A percentile compares a stretch with the other conserved stretches of the same genome.
Evolutionary conservation across 2,888 invertebrate species (phyloP).

Genomic region (Halictus ligatus): DNA sequence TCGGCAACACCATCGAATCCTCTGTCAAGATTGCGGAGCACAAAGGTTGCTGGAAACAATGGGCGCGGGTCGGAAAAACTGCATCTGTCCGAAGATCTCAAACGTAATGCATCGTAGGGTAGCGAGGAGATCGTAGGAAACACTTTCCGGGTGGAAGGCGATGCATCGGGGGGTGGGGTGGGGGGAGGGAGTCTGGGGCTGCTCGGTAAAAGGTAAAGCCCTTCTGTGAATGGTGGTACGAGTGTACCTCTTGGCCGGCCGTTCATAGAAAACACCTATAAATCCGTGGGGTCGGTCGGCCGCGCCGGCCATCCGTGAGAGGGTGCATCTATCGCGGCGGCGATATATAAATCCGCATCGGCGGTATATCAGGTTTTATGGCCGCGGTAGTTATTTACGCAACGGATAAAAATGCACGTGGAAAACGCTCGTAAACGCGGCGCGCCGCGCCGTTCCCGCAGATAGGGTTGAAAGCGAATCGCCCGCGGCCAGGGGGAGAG

Average conservation of each 20-base stretch:
- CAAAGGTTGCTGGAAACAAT: not conserved
- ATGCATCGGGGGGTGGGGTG: not conserved
- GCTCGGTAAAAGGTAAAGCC: constrained; percentile 12
- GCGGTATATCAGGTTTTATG: constrained; percentile 80
- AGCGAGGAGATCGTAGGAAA: not conserved
- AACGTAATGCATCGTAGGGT: constrained; percentile 3
- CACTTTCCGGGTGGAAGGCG: constrained; percentile 3
- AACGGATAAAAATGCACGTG: constrained; percentile 78
- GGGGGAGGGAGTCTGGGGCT: not conserved
- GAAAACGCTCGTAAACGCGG: constrained; percentile 76
- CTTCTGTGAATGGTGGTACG: not conserved
- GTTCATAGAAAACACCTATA: constrained; percentile 62
- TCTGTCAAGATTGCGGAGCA: not conserved
- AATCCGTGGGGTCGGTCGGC: constrained; percentile 56
- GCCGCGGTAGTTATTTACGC: constrained; percentile 78
- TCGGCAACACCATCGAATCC: not conserved
- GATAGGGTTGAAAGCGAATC: constrained; percentile 51
- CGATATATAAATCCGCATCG: constrained; percentile 79
- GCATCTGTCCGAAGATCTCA: constrained; percentile 5
- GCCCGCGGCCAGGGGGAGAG: constrained; percentile 30
- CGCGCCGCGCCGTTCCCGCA: constrained; percentile 55
- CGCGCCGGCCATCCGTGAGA: constrained; percentile 56
- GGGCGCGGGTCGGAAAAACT: not conserved
- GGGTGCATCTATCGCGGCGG: constrained; percentile 70
- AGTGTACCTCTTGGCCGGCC: constrained; percentile 33